These are phyloP conservation scores for Nemotelus nigrinus DNA, from an alignment of 2,888 invertebrate genomes.

Conservation along the genomic window DNA sequence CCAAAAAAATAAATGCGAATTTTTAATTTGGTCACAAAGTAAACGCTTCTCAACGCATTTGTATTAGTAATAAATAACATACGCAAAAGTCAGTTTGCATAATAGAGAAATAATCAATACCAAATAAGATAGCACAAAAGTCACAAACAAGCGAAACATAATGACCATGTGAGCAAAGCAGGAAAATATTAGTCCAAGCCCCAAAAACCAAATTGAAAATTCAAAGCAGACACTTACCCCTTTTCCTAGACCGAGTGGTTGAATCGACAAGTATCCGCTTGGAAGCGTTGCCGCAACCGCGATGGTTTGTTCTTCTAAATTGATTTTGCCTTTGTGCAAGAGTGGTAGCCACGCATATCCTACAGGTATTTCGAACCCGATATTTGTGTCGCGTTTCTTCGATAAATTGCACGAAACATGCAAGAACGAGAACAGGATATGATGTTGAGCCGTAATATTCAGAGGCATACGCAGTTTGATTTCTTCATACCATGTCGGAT, in stretches of 20 bases:
- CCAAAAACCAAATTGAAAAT: background rate
- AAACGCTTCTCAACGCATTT: no score
- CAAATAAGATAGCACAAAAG: background rate
- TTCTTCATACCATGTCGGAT: constrained; percentile 92
- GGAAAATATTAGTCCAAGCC: background rate
- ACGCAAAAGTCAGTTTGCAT: no score
- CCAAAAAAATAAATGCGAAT: background rate
- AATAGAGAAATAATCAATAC: no score
- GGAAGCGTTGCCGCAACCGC: constrained; percentile 91
- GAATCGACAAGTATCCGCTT: constrained; percentile 87
- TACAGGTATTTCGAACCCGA: constrained; percentile 78
- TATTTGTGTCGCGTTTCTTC: constrained; percentile 79
- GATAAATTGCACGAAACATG: constrained; percentile 93
- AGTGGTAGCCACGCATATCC: constrained; percentile 96
- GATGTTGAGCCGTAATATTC: constrained; percentile 85
- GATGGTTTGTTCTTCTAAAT: constrained; percentile 82
- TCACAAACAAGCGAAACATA: constrained; percentile 6
- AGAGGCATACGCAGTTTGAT: constrained; percentile 91
- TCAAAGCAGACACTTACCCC: constrained; percentile 72
- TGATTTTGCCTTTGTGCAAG: constrained; percentile 83
- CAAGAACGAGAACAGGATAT: constrained; percentile 93
- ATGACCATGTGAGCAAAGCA: constrained; percentile 4
- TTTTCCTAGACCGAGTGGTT: constrained; percentile 89
- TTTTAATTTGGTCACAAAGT: background rate
- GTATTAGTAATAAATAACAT: no score